phyloP scores from a whole-genome alignment of 2,888 invertebrate genomes.

The Vesta saturnalis region DNA sequence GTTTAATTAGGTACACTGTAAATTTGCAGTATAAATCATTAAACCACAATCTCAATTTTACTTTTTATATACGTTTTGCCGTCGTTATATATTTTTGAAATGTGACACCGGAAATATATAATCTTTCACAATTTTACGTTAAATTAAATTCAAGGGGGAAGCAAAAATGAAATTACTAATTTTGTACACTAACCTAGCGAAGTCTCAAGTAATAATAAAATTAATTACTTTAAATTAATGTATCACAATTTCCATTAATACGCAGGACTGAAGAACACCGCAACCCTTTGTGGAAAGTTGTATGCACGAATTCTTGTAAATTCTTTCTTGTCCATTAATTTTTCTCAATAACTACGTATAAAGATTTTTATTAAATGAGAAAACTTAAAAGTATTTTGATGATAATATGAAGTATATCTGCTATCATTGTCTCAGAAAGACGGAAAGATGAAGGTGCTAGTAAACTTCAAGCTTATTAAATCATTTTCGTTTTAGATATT shows the following conservation, averaged over 20 bases:
- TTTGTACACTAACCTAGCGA: background rate
- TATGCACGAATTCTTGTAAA: background rate
- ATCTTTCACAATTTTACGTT: background rate
- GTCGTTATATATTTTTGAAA: constrained; percentile 8
- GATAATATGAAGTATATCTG: background rate
- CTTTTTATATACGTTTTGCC: background rate
- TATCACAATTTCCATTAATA: background rate
- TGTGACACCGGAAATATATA: background rate
- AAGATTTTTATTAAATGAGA: background rate
- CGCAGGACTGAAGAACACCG: background rate
- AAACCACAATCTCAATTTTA: constrained; percentile 17
- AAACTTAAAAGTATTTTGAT: background rate
- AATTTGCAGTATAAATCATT: constrained; percentile 44
- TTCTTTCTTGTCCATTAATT: background rate
- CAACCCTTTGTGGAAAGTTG: background rate
- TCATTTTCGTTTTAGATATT: constrained; percentile 38
- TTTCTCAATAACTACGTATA: background rate
- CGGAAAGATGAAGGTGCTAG: constrained; percentile 31
- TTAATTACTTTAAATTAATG: constrained; percentile 5
- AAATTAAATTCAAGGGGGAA: background rate
- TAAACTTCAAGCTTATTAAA: constrained; percentile 39
- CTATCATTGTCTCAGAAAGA: constrained; percentile 6
- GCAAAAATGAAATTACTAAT: background rate
- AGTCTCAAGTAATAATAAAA: background rate
- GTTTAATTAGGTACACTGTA: constrained; percentile 49